phyloP scores from a whole-genome alignment of 2,113 vertebrate genomes.

The Hippocampus abdominalis region DNA sequence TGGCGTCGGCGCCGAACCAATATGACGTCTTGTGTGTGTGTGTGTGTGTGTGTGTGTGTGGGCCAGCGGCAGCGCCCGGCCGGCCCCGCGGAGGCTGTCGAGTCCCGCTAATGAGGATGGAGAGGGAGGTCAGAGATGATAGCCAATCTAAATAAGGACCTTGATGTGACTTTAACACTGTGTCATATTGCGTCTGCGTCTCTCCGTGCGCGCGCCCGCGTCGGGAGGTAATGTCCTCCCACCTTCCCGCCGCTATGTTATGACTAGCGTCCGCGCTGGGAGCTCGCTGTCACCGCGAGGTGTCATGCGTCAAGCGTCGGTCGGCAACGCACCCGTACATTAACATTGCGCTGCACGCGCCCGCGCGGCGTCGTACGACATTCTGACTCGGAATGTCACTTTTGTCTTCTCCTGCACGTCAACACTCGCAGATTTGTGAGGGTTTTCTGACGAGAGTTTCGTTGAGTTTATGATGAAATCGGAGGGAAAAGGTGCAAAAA shows the following conservation, averaged over 20 bases:
- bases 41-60: conserved; percentile 60
- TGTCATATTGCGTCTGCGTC: conserved; percentile 53
- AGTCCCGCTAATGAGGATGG: conserved; percentile 65
- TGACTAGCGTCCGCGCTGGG: conserved; percentile 59
- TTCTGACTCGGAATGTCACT: too few species aligned
- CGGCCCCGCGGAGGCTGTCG: conserved; percentile 55
- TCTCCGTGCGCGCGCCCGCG: conserved; percentile 19
- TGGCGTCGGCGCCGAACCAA: conserved; percentile 50
- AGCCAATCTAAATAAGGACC: conserved; percentile 67
- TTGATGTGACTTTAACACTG: conserved; percentile 69
- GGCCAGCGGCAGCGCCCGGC: conserved; percentile 43
- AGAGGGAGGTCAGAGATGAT: conserved; percentile 70
- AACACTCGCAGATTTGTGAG: background rate
- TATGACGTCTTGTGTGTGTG: conserved; percentile 63
- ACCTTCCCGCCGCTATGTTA: conserved; percentile 69
- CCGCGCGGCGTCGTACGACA: too few species aligned
- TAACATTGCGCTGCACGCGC: background rate
- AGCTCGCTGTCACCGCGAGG: conserved; percentile 62
- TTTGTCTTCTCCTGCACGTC: background rate
- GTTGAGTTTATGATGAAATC: too few species aligned
- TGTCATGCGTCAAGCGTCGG: conserved; percentile 59
- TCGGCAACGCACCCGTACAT: conserved; percentile 38
- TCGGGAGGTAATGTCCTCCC: conserved; percentile 64
- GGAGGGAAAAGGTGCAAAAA: too few species aligned
- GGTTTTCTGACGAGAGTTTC: background rate